Percentiles rank a stretch among this genome's conserved stretches.
These are phyloP conservation scores for Anableps anableps DNA, from an alignment of 2,797 vertebrate genomes.

Conservation along the genomic window DNA sequence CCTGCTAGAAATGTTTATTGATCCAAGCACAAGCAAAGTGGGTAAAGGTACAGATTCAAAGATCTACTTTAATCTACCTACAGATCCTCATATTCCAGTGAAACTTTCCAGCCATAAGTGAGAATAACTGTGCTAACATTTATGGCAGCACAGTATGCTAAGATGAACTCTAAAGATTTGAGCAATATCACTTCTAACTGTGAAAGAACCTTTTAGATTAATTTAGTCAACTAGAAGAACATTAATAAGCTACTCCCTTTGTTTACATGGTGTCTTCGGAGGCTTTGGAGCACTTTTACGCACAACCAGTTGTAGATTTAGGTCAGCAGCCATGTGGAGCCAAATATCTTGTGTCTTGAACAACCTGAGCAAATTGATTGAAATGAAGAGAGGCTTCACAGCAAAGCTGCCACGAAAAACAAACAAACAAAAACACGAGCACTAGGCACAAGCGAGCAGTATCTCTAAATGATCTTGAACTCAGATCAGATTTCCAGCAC, in stretches of 20 bases:
- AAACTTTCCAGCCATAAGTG: constrained; percentile 3
- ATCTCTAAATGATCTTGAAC: constrained; percentile 25
- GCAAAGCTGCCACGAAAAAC: constrained; percentile 16
- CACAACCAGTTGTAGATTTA: constrained; percentile 50
- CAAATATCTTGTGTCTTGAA: constrained; percentile 34
- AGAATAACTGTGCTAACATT: background rate
- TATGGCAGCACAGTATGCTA: background rate
- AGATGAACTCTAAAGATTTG: background rate
- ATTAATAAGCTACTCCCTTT: background rate
- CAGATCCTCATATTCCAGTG: constrained; percentile 11
- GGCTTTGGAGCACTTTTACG: constrained; percentile 61
- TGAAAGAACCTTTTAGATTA: background rate
- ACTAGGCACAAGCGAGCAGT: background rate
- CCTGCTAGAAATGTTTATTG: constrained; percentile 55
- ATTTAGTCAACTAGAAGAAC: constrained; percentile 2
- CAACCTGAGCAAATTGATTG: constrained; percentile 22
- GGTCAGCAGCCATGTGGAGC: constrained; percentile 61
- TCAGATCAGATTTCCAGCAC: constrained; percentile 28
- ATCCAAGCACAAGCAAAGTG: constrained; percentile 55
- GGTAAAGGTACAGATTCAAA: constrained; percentile 40
- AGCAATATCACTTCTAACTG: background rate
- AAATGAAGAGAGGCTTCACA: constrained; percentile 12
- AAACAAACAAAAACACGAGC: constrained; percentile 13
- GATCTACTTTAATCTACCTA: constrained; percentile 35
- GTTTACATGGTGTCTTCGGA: constrained; percentile 42